Percentiles rank a stretch among this genome's conserved stretches.
Evolutionary conservation across 1,140 invertebrate genomes (phyloP).

Genomic region (Nasonia longicornis): DNA sequence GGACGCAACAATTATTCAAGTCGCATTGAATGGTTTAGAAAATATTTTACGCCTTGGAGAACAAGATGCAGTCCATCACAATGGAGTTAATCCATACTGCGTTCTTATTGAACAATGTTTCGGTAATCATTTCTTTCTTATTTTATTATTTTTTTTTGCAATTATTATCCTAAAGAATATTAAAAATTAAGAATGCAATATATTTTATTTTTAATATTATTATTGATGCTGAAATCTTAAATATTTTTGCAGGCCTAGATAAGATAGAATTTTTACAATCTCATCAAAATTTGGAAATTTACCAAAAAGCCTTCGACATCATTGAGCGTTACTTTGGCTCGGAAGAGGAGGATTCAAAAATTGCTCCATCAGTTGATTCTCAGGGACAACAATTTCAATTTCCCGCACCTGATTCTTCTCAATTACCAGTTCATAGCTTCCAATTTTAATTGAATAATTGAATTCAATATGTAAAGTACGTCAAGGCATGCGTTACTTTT

Average conservation of each 20-base stretch:
- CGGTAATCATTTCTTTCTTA: constrained; percentile 73
- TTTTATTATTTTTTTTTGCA: background rate
- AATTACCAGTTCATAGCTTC: constrained; percentile 81
- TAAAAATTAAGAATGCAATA: background rate
- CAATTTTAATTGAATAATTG: constrained; percentile 75
- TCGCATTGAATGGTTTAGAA: constrained; percentile 95
- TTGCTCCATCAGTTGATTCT: constrained; percentile 84
- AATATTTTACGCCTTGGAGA: constrained; percentile 95
- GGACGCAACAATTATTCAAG: constrained; percentile 97
- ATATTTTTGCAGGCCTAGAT: constrained; percentile 82
- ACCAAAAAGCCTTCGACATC: constrained; percentile 95
- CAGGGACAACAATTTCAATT: constrained; percentile 85
- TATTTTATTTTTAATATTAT: background rate
- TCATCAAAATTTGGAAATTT: constrained; percentile 96
- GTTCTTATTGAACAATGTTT: constrained; percentile 96
- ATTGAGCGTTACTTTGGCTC: constrained; percentile 95
- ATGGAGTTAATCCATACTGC: constrained; percentile 89
- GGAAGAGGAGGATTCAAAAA: constrained; percentile 88
- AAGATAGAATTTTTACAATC: constrained; percentile 98
- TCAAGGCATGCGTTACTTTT: constrained; percentile 51
- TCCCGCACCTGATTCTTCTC: constrained; percentile 74
- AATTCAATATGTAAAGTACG: constrained; percentile 39
- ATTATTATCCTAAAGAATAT: background rate
- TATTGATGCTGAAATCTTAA: background rate
- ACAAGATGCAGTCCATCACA: constrained; percentile 77